Base-by-base conservation (phyloP, 2,888 invertebrate species). In the Schizotus pectinicornis region DNA sequence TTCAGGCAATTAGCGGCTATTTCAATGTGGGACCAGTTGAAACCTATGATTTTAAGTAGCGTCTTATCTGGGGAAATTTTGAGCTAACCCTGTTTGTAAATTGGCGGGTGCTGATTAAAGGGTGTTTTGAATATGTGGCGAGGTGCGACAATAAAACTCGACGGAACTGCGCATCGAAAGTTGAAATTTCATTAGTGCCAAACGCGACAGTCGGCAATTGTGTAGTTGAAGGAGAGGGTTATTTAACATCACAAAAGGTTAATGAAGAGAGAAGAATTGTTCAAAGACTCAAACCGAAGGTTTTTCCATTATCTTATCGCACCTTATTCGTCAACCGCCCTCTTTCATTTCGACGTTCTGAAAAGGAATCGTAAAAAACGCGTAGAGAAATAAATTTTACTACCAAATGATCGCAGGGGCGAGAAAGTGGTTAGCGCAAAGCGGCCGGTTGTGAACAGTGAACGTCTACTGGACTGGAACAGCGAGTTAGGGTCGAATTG, bases 401-500 rank as follows among this genome's bases (percentile, higher is more conserved):
- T 67, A 66, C 63, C 66, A 67, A 70, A 67, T 69, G 63, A 67
- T 63, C 56, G 56, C 53, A 54, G 61, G 61, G 62, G 62, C 62
- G 65, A 55, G 63, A 65, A 62, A 66, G 62, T 61, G 59, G 62
- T 61, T 62, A 46, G 46, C 47, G 52, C 51, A 61, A 58, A 60
- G 59, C 50, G 58, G 54, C 57, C 61, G 54, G 59, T 53, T 64
- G 59, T 61, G 63, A 62, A 65, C 57, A 55, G 56, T 56, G 56
- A 60, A 55, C 60, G 62, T 63, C 64, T 61, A 67, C 59, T 67
- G 67, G 63, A 68, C 67, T 65, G 69, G 65, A 69, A 68, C 67
- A 67, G 54, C 57, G 55, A 64, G 62, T 57, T 58, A 47, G 60
- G 61, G 46, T 65, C 53, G 65, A 68, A 69, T 69, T 66, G 69